Evolutionary conservation across 2,797 vertebrate species (phyloP).

Genomic region (Lacerta viridis): DNA sequence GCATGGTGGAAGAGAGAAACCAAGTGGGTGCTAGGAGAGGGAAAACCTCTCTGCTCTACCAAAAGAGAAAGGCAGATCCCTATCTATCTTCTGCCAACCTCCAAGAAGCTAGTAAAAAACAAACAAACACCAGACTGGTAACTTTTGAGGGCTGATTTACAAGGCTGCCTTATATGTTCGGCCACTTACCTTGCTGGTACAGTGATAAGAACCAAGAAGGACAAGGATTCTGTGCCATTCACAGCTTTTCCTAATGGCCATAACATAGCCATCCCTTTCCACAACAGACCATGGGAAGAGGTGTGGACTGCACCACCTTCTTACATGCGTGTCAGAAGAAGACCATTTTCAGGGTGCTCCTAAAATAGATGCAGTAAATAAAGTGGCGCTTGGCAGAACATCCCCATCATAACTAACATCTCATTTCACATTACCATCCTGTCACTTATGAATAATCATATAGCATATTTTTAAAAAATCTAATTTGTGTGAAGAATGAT

Average conservation of each 20-base stretch:
- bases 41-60: no score
- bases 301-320: not conserved
- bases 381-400: not conserved
- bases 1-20: no score
- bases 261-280: no score
- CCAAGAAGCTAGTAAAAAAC: no score
- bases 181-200: not conserved
- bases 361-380: not conserved
- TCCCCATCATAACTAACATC: not conserved
- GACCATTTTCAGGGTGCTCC: not conserved
- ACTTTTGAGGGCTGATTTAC: no score
- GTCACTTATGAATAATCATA: not conserved
- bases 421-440: not conserved
- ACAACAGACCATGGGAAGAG: not conserved
- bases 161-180: not conserved
- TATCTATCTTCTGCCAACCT: no score
- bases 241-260: not conserved
- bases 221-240: not conserved
- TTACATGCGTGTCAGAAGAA: not conserved
- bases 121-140: no score
- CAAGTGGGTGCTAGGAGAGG: no score
- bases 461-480: not conserved
- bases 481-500: constrained; percentile 5
- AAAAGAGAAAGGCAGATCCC: no score
- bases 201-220: not conserved